phyloP scores from a whole-genome alignment of 2,797 vertebrate species.

The Hemibagrus guttatus region DNA sequence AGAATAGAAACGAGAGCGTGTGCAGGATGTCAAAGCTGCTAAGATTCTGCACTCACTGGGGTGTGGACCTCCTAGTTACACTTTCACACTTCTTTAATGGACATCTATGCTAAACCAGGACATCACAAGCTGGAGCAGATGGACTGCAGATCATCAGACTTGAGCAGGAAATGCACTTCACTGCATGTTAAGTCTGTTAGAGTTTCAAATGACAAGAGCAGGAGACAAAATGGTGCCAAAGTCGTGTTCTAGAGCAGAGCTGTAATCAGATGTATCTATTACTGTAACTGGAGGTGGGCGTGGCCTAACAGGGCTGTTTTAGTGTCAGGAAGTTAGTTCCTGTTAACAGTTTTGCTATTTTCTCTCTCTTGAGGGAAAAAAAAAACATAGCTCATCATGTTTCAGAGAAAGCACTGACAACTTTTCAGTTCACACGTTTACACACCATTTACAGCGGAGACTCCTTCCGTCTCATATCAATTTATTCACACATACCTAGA shows the following conservation, averaged over 20 bases:
- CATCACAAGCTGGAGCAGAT: background rate
- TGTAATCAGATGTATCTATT: background rate
- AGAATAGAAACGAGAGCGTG: slow-evolving; percentile 49
- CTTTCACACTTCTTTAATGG: no score
- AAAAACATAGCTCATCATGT: background rate
- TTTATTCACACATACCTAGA: no score
- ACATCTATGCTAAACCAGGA: background rate
- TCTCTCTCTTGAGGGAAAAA: background rate
- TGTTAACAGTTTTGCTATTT: background rate
- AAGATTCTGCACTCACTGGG: background rate
- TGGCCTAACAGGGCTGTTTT: background rate
- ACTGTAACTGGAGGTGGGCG: background rate
- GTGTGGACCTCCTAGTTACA: background rate
- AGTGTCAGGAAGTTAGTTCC: background rate
- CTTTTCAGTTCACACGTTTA: background rate
- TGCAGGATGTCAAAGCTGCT: background rate
- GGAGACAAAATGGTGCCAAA: background rate
- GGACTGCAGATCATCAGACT: background rate
- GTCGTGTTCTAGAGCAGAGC: no score
- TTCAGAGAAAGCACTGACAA: background rate
- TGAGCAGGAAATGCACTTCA: background rate
- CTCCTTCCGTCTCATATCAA: background rate
- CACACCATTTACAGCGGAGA: background rate
- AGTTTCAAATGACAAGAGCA: background rate
- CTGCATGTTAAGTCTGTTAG: background rate